These are phyloP conservation scores for Dromiciops gliroides DNA, from an alignment of 2,113 vertebrate genomes.

Conservation along the genomic window DNA sequence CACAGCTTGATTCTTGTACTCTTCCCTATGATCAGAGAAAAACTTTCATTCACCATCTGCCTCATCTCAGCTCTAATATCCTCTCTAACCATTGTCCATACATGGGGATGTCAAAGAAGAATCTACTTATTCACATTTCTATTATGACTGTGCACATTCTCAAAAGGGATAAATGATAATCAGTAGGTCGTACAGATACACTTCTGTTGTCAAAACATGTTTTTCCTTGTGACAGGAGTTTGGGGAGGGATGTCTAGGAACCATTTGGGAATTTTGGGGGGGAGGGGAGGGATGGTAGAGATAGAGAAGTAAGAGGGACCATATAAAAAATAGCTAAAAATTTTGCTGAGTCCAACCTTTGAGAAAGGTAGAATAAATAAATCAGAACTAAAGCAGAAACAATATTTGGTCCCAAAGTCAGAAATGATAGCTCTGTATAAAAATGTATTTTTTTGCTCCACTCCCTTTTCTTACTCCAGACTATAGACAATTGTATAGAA, in stretches of 20 bases:
- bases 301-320: background rate
- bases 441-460: background rate
- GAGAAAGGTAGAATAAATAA: background rate
- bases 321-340: background rate
- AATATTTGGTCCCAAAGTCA: background rate
- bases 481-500: background rate
- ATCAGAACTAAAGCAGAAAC: background rate
- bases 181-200: background rate
- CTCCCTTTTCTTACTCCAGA: background rate
- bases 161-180: background rate
- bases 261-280: background rate
- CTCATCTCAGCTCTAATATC: background rate
- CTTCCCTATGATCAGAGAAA: background rate
- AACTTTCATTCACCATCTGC: background rate
- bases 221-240: background rate
- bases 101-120: background rate
- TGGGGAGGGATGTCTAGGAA: background rate
- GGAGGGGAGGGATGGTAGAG: background rate
- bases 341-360: background rate
- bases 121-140: background rate
- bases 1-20: background rate
- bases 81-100: background rate
- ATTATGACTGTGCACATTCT: background rate
- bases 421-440: background rate
- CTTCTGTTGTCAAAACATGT: background rate